A percentile compares a stretch with the other conserved stretches of the same genome.
These are phyloP conservation scores for Sebastes matsubarae DNA, from an alignment of 2,797 vertebrate genomes.

Conservation along the genomic window DNA sequence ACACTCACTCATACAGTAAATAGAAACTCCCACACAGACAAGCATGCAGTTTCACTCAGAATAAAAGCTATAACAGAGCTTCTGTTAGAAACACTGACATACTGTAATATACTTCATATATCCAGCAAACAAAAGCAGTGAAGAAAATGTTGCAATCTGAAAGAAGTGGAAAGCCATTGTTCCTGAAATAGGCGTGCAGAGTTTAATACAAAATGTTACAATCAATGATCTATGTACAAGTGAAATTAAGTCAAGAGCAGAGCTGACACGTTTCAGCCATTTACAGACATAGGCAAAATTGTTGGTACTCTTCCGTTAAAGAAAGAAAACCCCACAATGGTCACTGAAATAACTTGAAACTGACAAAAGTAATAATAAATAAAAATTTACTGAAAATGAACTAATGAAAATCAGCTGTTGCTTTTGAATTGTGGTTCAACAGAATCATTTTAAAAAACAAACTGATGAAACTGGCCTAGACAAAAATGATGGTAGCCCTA, in stretches of 20 bases:
- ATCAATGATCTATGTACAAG: background rate
- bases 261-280: background rate
- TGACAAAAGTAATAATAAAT: too few species aligned
- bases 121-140: background rate
- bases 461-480: too few species aligned
- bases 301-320: too few species aligned
- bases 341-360: too few species aligned
- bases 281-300: too few species aligned
- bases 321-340: too few species aligned
- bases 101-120: background rate
- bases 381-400: too few species aligned
- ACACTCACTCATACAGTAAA: background rate
- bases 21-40: slow-evolving; percentile 6
- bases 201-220: background rate
- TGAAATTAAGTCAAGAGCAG: background rate
- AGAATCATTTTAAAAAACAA: too few species aligned
- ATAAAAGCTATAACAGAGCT: background rate
- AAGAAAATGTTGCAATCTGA: background rate
- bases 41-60: slow-evolving; percentile 7
- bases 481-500: too few species aligned
- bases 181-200: background rate
- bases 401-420: too few species aligned
- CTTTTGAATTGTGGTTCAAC: too few species aligned
- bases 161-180: background rate
- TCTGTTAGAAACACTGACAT: background rate